Evolutionary conservation across 2,888 invertebrate genomes (phyloP), one percentile per base, ranked within the genome.

Genomic region (Polia nebulosa): DNA sequence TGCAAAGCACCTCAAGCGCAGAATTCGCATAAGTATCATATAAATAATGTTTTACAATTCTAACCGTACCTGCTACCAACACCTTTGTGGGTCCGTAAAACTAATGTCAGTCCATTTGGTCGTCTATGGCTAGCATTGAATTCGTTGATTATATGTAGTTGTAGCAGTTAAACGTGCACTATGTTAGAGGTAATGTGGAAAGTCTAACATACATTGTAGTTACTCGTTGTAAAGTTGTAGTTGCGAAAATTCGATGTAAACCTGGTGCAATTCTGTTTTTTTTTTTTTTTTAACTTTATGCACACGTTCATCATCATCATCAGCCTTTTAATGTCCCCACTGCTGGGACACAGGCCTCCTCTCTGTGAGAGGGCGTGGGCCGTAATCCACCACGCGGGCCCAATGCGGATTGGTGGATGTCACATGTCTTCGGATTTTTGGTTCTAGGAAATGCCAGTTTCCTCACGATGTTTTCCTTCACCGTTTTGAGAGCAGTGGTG

Each of bases 101-200:
- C 81, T 82, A 80, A 81, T 81, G 73, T 47, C n/a, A 52, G 60
- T 34, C 63, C 80, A 80, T 81, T 82, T 58, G 32, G 45, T 44
- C 70, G 80, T 70, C 67, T 83, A 73, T 63, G 47, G 64, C 45
- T 29, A 6, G 45, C 74, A 68, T 71, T 73, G 65, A 73, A 71
- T 71, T 60, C 57, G 60, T 70, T 73, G 70, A 82, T 81, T 80
- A 82, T 73, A n/a, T n/a, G n/a, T n/a, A 82, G 45, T 63, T 76
- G 65, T 56, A 68, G 25, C 64, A 53, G 62, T 60, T 70, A 68
- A 72, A 64, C 70, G 62, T 76, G 61, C 25, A 61, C 57, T 76
- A 56, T 56, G 64, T 64, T 80, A 61, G 17, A 39, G 11, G 60
- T 79, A 61, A 76, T 82, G 72, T 58, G 66, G 29, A 64, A 78